Percentiles rank a stretch among this genome's conserved stretches.
Evolutionary conservation across 2,888 invertebrate species (phyloP).

Genomic region (Agonum fuliginosum): DNA sequence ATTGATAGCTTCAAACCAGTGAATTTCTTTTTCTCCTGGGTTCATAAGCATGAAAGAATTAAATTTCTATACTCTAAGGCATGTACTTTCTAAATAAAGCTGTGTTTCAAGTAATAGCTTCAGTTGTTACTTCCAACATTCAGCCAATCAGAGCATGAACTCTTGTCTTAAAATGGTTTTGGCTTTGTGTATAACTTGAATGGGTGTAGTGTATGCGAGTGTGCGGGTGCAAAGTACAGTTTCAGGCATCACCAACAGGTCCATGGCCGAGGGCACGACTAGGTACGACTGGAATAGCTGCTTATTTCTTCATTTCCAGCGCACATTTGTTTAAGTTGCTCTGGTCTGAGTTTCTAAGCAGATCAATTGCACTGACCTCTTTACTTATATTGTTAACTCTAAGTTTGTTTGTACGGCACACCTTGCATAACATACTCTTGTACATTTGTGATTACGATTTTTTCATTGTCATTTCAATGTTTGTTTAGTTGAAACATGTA

Average conservation of each 20-base stretch:
- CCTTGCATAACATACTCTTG: slow-evolving; percentile 69
- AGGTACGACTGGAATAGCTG: slow-evolving; percentile 73
- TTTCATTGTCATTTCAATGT: slow-evolving; percentile 72
- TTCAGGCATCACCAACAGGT: slow-evolving; percentile 27
- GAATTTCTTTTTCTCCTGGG: too few species aligned
- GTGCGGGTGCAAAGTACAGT: slow-evolving; percentile 41
- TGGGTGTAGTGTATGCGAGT: not conserved
- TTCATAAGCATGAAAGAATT: too few species aligned
- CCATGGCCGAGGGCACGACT: slow-evolving; percentile 56
- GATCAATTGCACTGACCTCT: slow-evolving; percentile 72
- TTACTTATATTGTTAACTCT: slow-evolving; percentile 71
- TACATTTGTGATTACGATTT: slow-evolving; percentile 68
- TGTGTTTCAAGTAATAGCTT: too few species aligned
- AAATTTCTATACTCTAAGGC: too few species aligned
- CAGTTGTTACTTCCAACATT: too few species aligned
- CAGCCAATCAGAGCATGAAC: too few species aligned
- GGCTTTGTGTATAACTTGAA: not conserved
- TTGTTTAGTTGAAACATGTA: slow-evolving; percentile 57
- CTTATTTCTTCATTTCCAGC: slow-evolving; percentile 82
- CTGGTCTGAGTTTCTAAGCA: slow-evolving; percentile 67
- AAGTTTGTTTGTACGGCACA: slow-evolving; percentile 81
- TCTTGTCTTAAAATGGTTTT: not conserved
- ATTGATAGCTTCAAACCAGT: too few species aligned
- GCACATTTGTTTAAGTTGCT: slow-evolving; percentile 84
- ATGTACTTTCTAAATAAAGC: too few species aligned